Base-by-base conservation (phyloP, 1,140 invertebrate species). In the Chrysomallon squamiferum region DNA sequence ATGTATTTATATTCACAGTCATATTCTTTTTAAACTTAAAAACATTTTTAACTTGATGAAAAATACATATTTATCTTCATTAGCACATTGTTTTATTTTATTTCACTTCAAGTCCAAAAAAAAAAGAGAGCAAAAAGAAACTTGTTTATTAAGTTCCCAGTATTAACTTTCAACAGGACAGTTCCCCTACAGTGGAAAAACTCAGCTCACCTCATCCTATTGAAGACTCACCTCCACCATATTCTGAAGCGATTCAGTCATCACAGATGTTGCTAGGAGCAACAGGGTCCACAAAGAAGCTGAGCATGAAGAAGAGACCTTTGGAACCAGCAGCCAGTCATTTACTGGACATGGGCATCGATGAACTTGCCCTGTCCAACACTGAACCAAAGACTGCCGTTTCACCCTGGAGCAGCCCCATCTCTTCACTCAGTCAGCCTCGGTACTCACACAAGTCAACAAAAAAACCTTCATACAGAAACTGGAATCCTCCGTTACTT, bases 401-500 rank as follows among this genome's bases (percentile, higher is more conserved):
- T 15, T 52, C 71, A 18, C 35, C 59, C 9, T 61, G 58, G 65
- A 59, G 45, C 32, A 52, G 35, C 27, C 33, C 49, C 4, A 45
- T 43, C 20, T 54, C 58, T 0, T 47, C 56, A 7, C 15, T 47
- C 0, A 33, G 33, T 41, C 62, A 38, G 7, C n/a, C 45, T 47
- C 22, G 50, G 15, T 30, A 30, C 11, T 27, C 50, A n/a, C 29
- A 30, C 22, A 49, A 25, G 9, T 57, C 64, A 25, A 33, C 56
- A 2, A 68, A 65, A 38, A 75, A 75, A 62, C 71, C 56, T 30
- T 69, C 63, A 11, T 80, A 66, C 52, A 62, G 71, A 33, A 80
- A 80, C 58, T 95, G 93, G 93, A 90, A 92, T 72, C 93, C 94
- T 18, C 90, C 93, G 22, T 87, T 96, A 78, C 77, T 96, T 22